These are phyloP conservation scores for Leptinotarsa juncta DNA, from an alignment of 2,888 invertebrate genomes.

Conservation along the genomic window DNA sequence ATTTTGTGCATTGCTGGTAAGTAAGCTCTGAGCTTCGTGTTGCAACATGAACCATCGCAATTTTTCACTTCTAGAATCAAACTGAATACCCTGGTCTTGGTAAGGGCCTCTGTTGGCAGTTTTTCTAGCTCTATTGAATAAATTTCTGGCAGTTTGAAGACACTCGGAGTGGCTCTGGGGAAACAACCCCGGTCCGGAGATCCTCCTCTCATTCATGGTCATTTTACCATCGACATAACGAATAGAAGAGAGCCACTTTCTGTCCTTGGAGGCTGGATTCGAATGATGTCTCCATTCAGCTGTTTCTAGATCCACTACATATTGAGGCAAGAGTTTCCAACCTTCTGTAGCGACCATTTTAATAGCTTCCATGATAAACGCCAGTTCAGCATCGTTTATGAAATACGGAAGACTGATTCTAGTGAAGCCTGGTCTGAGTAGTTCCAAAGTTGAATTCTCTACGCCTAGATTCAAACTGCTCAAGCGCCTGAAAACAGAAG, in stretches of 20 bases:
- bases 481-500: slow-evolving; percentile 64
- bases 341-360: slow-evolving; percentile 90
- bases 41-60: slow-evolving; percentile 92
- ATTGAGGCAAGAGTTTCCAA: slow-evolving; percentile 90
- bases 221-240: slow-evolving; percentile 75
- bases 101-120: slow-evolving; percentile 79
- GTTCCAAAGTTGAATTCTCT: slow-evolving; percentile 72
- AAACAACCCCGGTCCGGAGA: slow-evolving; percentile 78
- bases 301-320: slow-evolving; percentile 86
- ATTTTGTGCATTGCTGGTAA: slow-evolving; percentile 79
- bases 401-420: slow-evolving; percentile 88
- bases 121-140: slow-evolving; percentile 82
- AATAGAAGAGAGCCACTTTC: slow-evolving; percentile 84
- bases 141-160: slow-evolving; percentile 80
- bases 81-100: slow-evolving; percentile 79
- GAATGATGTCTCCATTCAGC: slow-evolving; percentile 91
- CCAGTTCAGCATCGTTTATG: slow-evolving; percentile 81
- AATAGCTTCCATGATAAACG: slow-evolving; percentile 85
- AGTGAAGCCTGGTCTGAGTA: slow-evolving; percentile 87
- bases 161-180: slow-evolving; percentile 83
- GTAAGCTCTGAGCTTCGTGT: slow-evolving; percentile 83
- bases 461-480: slow-evolving; percentile 62
- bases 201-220: slow-evolving; percentile 77
- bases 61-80: slow-evolving; percentile 76
- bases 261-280: slow-evolving; percentile 81